Conservation (phyloP, 2,113 vertebrate genomes). For the Ramphastos sulfuratus region DNA sequence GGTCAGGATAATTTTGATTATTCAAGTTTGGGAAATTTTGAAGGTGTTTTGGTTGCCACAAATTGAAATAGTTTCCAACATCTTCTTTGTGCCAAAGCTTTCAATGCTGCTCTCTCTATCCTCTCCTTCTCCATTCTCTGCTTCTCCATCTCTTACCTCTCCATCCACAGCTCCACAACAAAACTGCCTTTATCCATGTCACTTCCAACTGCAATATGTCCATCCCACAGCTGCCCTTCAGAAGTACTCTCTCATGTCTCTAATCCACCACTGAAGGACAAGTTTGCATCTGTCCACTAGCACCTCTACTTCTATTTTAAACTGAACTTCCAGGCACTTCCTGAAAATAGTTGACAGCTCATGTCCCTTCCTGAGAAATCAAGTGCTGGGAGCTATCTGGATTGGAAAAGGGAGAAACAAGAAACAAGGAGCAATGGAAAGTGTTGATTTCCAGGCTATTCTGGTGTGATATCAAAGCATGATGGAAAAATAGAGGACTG, state of each 20-base stretch:
- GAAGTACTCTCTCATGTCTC: background rate
- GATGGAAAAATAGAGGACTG: slow-evolving; percentile 21
- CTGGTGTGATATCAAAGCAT: background rate
- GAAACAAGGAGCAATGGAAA: slow-evolving; percentile 23
- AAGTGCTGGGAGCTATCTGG: background rate
- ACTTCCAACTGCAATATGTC: background rate
- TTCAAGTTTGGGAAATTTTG: background rate
- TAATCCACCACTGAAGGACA: background rate
- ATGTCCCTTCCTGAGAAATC: background rate
- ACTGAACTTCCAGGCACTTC: slow-evolving; percentile 9
- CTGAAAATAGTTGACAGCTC: slow-evolving; percentile 23
- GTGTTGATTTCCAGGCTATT: slow-evolving; percentile 30
- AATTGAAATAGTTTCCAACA: background rate
- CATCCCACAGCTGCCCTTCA: background rate
- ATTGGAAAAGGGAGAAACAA: slow-evolving; percentile 18
- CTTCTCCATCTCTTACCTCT: background rate
- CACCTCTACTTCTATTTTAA: slow-evolving; percentile 43
- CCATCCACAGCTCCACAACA: background rate
- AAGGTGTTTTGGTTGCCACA: background rate
- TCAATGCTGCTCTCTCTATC: background rate
- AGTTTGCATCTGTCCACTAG: slow-evolving; percentile 26
- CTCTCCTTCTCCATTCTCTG: background rate
- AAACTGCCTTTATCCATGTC: background rate
- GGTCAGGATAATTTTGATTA: background rate
- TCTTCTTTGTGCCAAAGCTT: no score